Percentiles rank a stretch among this genome's conserved stretches.
Evolutionary conservation across 2,113 vertebrate species (phyloP).

Genomic region (Neopipo cinnamomea): DNA sequence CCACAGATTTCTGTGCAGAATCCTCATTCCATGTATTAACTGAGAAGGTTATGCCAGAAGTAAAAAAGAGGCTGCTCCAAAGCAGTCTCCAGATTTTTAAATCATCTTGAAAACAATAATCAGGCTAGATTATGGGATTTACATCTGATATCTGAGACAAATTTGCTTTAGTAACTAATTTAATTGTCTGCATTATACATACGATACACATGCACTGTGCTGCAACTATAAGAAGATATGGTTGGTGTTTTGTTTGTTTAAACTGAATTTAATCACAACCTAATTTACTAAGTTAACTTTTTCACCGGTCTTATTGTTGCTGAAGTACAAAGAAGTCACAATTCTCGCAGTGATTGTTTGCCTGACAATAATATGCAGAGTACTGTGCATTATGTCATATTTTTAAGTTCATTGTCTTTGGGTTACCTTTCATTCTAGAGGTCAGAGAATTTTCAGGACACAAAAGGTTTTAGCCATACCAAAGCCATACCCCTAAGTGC

Average conservation of each 20-base stretch:
- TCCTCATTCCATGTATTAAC: background rate
- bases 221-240: background rate
- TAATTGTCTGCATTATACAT: background rate
- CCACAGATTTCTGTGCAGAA: background rate
- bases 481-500: background rate
- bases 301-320: background rate
- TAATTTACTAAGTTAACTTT: background rate
- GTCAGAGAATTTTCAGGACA: background rate
- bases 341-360: background rate
- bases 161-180: background rate
- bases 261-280: background rate
- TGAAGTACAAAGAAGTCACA: background rate
- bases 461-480: background rate
- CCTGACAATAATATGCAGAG: background rate
- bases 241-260: background rate
- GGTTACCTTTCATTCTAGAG: background rate
- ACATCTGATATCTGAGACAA: background rate
- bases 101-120: background rate
- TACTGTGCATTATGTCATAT: background rate
- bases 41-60: background rate
- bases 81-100: background rate
- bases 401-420: background rate
- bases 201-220: rapidly evolving
- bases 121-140: background rate
- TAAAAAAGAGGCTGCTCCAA: background rate